Evolutionary conservation across 2,113 vertebrate species (phyloP).

Genomic region (Candoia aspera): DNA sequence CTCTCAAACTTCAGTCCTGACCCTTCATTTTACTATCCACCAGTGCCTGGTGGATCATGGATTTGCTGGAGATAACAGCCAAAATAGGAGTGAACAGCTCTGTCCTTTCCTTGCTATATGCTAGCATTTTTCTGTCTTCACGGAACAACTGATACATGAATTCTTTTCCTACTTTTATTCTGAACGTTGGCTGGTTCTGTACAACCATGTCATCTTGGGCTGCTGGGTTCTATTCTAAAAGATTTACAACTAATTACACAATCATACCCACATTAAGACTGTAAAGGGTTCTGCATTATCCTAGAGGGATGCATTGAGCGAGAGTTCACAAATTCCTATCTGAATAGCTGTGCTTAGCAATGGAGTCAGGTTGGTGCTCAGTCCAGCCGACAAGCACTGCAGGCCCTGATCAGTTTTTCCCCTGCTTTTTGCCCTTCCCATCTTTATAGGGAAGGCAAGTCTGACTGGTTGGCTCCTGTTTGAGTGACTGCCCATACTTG

Average conservation of each 20-base stretch:
- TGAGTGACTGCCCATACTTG: neutral
- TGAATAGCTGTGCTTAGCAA: neutral
- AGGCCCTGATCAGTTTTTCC: neutral
- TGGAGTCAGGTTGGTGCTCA: neutral
- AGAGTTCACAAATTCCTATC: neutral
- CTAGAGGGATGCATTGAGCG: neutral
- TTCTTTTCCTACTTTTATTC: no score
- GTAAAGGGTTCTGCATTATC: neutral
- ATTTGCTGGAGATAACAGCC: no score
- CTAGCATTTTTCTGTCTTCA: no score
- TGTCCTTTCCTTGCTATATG: no score
- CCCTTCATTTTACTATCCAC: no score
- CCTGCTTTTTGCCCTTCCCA: neutral
- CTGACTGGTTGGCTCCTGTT: neutral
- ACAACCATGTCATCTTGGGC: no score
- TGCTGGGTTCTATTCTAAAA: neutral
- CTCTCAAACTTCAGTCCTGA: no score
- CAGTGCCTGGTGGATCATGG: no score
- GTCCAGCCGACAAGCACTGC: neutral
- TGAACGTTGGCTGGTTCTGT: no score
- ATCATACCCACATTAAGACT: neutral
- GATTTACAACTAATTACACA: neutral
- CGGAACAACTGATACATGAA: no score
- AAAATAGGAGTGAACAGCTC: no score
- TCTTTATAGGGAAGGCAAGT: neutral